Conservation (phyloP, 2,797 vertebrate species). For the Crenuchus spilurus region DNA sequence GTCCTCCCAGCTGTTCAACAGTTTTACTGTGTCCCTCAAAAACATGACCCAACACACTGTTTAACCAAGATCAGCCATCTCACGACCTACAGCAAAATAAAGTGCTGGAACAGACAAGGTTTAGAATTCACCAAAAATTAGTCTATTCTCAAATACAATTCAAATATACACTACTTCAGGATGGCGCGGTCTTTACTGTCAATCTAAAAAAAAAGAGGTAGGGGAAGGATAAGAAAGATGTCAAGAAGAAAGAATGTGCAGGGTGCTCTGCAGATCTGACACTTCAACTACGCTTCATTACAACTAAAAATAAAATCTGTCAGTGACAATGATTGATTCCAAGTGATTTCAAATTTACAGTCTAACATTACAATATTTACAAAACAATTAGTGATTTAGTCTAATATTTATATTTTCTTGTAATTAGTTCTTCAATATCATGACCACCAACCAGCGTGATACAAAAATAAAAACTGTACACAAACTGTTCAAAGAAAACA, state of each 20-base stretch:
- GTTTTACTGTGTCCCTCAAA: constrained; percentile 46
- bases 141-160: constrained; percentile 46
- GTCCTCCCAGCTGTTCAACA: constrained; percentile 62
- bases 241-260: constrained; percentile 32
- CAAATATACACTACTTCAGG: constrained; percentile 66
- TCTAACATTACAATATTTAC: constrained; percentile 87
- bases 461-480: constrained; percentile 92
- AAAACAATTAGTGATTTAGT: constrained; percentile 75
- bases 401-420: constrained; percentile 76
- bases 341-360: constrained; percentile 83
- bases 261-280: constrained; percentile 65
- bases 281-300: constrained; percentile 59
- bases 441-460: constrained; percentile 83
- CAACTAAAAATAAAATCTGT: constrained; percentile 72
- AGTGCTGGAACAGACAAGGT: constrained; percentile 80
- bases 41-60: constrained; percentile 16
- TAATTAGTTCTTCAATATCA: constrained; percentile 74
- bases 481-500: constrained; percentile 85
- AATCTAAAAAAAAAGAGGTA: constrained; percentile 51
- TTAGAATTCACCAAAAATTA: constrained; percentile 62
- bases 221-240: constrained; percentile 31
- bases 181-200: constrained; percentile 42
- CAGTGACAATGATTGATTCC: constrained; percentile 68
- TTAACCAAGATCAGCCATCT: constrained; percentile 60
- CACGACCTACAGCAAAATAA: constrained; percentile 75